Base-by-base conservation (phyloP, 2,113 vertebrate genomes). In the Danionella cerebrum region DNA sequence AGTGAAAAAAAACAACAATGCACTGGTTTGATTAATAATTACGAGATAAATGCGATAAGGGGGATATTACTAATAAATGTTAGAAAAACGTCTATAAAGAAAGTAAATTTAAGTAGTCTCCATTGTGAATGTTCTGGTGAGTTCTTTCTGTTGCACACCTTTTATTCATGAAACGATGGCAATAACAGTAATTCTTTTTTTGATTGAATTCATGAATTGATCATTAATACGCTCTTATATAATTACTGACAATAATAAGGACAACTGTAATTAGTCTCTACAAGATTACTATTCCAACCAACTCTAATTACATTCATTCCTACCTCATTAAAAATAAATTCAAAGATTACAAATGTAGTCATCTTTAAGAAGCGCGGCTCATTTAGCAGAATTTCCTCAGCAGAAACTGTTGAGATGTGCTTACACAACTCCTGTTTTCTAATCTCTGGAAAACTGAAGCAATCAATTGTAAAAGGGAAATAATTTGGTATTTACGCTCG, bases 231-330 rank as follows among this genome's bases (percentile, higher is more conserved):
- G 41, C 36, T 44, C 24, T 47, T 19, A 27, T n/a, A 31, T 47
- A 62, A 45, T 41, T 62, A 33, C 42, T 12, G 12, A 31, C 16
- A 21, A 5, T n/a, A 62, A 62, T 62, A 47, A 33, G 41, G 14
- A 62, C 16, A 47, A 33, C 25, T 21, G 22, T 60, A 60, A 60
- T 60, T 60, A 44, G 11, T 33, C 31, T 36, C n/a, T 35, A 57
- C n/a, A 10, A 57, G 19, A 57, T 39, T 57, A 39, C 21, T 57
- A 47, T 47, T 19, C 31, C 27, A 21, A 47, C 42, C 18, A 33
- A 19, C 47, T 2, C 41, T 63, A 63, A 63, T 63, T 63, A 63
- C 42, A 22, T 33, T 22, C 25, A 16, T 21, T 63, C 18, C 22
- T 31, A 63, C 25, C 25, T 62, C 16, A 47, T 47, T 33, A 47